Percentiles rank a stretch among this genome's conserved stretches.
Evolutionary conservation across 2,797 vertebrate genomes (phyloP).

Genomic region (Cuniculus paca): DNA sequence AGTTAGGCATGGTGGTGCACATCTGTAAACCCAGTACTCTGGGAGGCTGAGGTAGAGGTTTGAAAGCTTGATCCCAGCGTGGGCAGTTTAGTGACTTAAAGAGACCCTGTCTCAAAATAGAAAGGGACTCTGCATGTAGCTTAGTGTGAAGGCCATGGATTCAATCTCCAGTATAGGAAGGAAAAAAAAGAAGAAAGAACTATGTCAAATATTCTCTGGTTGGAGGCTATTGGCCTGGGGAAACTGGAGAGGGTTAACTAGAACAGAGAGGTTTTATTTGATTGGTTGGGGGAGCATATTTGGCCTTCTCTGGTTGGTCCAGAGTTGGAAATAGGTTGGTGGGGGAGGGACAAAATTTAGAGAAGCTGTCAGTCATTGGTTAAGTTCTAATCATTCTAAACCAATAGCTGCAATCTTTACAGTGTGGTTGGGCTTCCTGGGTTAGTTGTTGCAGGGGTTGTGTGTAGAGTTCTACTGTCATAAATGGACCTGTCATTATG

Average conservation of each 20-base stretch:
- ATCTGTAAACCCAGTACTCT: too few relatives aligned
- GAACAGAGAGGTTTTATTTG: neutral
- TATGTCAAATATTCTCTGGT: neutral
- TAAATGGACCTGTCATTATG: neutral
- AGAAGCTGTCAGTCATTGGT: neutral
- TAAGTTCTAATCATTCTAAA: neutral
- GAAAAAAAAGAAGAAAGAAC: neutral
- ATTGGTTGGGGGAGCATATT: neutral
- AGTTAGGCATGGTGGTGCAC: too few relatives aligned
- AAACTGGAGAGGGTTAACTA: neutral
- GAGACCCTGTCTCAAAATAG: neutral
- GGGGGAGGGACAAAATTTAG: neutral
- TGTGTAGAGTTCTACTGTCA: neutral
- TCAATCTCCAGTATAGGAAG: neutral
- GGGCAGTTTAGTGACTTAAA: neutral
- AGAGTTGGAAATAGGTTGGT: neutral
- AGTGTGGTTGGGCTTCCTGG: neutral
- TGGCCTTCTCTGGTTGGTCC: neutral
- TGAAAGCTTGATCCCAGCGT: neutral
- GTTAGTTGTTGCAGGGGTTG: neutral
- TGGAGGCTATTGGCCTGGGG: neutral
- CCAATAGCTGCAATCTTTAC: neutral
- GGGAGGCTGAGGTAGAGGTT: too few relatives aligned
- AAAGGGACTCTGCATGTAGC: neutral
- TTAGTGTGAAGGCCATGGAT: neutral